phyloP scores from a whole-genome alignment of 2,797 vertebrate species.

The Masticophis lateralis region DNA sequence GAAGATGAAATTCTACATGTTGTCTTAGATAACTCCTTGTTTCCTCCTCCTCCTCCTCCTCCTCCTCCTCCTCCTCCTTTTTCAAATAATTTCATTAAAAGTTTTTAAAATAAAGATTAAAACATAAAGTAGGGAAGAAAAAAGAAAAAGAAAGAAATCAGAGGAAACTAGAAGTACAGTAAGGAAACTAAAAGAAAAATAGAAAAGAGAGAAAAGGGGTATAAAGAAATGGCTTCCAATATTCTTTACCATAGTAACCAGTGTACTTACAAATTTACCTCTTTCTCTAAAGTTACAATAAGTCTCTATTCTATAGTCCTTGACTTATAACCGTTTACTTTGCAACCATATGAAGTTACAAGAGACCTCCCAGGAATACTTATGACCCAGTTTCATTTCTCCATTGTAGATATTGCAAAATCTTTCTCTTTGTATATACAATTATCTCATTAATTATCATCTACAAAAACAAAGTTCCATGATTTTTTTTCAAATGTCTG shows the following conservation, averaged over 20 bases:
- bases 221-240: neutral
- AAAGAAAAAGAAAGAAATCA: neutral
- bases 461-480: too few species aligned
- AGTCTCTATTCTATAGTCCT: neutral
- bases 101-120: neutral
- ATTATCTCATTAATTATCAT: too few species aligned
- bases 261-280: neutral
- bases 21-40: neutral
- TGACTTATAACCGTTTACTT: neutral
- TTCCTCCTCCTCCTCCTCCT: too few species aligned
- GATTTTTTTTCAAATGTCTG: too few species aligned
- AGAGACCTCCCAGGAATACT: neutral
- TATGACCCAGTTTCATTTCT: too few species aligned
- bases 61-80: neutral
- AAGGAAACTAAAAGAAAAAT: neutral
- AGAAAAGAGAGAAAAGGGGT: neutral
- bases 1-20: neutral
- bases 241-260: neutral
- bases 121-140: neutral
- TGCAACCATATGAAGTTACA: neutral
- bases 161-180: neutral
- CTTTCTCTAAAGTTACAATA: neutral
- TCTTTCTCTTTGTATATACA: too few species aligned
- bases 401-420: too few species aligned
- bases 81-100: neutral